Evolutionary conservation across 2,113 vertebrate genomes (phyloP).

Genomic region (Epinephelus moara): DNA sequence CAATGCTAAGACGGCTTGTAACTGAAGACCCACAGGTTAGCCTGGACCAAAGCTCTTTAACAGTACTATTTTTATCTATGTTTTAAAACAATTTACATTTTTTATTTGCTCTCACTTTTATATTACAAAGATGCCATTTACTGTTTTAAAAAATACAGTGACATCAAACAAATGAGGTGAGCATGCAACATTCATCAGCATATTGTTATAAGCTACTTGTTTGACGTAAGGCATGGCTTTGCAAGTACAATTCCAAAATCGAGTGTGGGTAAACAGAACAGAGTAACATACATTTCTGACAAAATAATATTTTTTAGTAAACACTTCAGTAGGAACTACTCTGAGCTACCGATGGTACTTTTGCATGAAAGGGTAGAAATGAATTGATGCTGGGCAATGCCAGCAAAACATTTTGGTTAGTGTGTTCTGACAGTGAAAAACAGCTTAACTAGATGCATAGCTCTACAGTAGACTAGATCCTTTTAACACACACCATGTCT

Average conservation of each 20-base stretch:
- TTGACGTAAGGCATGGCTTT: not conserved
- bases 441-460: slow-evolving; percentile 7
- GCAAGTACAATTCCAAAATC: not conserved
- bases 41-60: not conserved
- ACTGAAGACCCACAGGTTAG: not conserved
- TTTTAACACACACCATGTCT: slow-evolving; percentile 22
- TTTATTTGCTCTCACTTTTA: not conserved
- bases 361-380: not conserved
- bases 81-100: not conserved
- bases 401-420: not conserved
- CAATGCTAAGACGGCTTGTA: not conserved
- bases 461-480: slow-evolving; percentile 16
- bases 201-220: not conserved
- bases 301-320: no score
- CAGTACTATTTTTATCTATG: not conserved
- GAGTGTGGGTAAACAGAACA: not conserved
- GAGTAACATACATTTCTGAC: not conserved
- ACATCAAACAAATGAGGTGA: not conserved
- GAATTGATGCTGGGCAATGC: not conserved
- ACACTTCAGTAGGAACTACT: not conserved
- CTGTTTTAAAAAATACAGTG: not conserved
- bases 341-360: not conserved
- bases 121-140: not conserved
- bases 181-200: not conserved
- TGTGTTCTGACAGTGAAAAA: slow-evolving; percentile 11